phyloP scores from a whole-genome alignment of 1,140 invertebrate species.

The Tenebrio molitor region DNA sequence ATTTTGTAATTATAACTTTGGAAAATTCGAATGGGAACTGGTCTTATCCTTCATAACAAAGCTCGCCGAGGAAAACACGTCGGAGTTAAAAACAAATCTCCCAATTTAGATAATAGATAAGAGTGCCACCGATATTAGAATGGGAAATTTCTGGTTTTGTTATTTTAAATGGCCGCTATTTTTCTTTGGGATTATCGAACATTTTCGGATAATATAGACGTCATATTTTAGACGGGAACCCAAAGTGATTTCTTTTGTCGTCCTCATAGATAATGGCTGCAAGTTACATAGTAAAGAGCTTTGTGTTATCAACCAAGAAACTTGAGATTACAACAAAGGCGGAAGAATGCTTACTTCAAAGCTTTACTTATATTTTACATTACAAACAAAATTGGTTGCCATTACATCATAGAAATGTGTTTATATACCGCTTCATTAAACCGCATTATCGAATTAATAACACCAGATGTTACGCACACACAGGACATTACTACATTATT shows the following conservation, averaged over 20 bases:
- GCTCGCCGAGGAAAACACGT: slow-evolving; percentile 31
- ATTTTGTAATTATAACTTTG: slow-evolving; percentile 58
- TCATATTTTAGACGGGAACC: slow-evolving; percentile 36
- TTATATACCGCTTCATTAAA: slow-evolving; percentile 22
- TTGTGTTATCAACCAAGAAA: slow-evolving; percentile 34
- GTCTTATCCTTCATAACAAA: slow-evolving; percentile 33
- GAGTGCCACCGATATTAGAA: slow-evolving; percentile 36
- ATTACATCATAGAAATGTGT: slow-evolving; percentile 32
- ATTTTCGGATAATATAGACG: slow-evolving; percentile 32
- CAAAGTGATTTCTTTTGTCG: slow-evolving; percentile 39
- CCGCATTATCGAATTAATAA: slow-evolving; percentile 9
- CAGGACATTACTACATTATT: too few relatives aligned
- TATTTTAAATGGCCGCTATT: slow-evolving; percentile 46
- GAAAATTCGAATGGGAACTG: slow-evolving; percentile 45
- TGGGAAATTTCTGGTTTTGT: slow-evolving; percentile 42
- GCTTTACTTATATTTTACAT: slow-evolving; percentile 31
- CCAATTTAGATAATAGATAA: slow-evolving; percentile 49
- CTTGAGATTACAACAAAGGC: slow-evolving; percentile 33
- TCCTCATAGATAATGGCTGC: slow-evolving; percentile 34
- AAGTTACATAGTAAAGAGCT: slow-evolving; percentile 28
- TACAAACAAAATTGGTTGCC: slow-evolving; percentile 32
- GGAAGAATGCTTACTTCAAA: slow-evolving; percentile 36
- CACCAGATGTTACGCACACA: not conserved
- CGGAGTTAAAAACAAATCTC: slow-evolving; percentile 50
- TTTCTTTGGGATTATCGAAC: slow-evolving; percentile 31